phyloP scores from a whole-genome alignment of 2,113 vertebrate species.

The Sterrhoptilus dennistouni region DNA sequence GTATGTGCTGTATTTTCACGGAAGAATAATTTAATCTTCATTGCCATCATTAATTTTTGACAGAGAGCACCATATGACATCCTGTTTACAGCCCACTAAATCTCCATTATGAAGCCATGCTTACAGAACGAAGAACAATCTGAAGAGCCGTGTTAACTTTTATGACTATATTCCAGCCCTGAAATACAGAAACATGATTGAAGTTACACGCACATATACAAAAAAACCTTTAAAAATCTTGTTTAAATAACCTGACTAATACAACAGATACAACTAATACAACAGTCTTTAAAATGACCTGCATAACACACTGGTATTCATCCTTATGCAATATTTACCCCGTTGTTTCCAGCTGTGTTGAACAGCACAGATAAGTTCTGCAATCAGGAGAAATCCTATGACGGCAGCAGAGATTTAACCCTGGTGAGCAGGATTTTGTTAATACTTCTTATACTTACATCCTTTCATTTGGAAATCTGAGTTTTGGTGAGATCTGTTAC shows the following conservation, averaged over 20 bases:
- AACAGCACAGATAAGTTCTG: not conserved
- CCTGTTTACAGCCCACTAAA: slow-evolving; percentile 58
- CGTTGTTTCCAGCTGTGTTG: not conserved
- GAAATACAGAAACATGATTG: slow-evolving; percentile 4
- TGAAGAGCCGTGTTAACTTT: slow-evolving; percentile 62
- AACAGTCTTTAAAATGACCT: not conserved
- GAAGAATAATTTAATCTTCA: slow-evolving; percentile 56
- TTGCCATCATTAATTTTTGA: slow-evolving; percentile 55
- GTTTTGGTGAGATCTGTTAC: not conserved
- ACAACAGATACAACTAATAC: not conserved
- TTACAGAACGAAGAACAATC: slow-evolving; percentile 45
- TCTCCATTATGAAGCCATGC: slow-evolving; percentile 23
- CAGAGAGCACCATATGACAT: slow-evolving; percentile 42
- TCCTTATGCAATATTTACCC: not conserved
- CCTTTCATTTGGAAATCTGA: not conserved
- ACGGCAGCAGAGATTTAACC: not conserved
- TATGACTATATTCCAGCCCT: slow-evolving; percentile 30
- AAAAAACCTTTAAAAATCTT: not conserved
- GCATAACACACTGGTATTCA: not conserved
- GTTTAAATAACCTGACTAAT: not conserved
- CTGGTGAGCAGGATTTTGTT: not conserved
- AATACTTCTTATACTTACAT: not conserved
- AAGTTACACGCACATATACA: not conserved
- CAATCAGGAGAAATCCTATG: not conserved
- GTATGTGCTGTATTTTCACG: slow-evolving; percentile 22